Evolutionary conservation across 1,140 invertebrate genomes (phyloP), one percentile per base, ranked within the genome.

Genomic region (Ceratina calcarata): DNA sequence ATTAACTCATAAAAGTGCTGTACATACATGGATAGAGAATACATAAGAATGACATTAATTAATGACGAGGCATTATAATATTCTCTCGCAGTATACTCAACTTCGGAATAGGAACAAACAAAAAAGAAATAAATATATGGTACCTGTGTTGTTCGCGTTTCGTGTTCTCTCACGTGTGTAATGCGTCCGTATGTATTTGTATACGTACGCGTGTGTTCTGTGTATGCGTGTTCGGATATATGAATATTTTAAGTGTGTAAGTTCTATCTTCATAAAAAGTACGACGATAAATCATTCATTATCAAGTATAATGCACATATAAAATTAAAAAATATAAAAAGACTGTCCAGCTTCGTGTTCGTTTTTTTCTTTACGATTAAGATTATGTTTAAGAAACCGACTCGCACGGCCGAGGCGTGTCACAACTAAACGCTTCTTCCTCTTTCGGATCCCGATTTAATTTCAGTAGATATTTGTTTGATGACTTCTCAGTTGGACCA

Each of bases 261-360:
- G 91, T 71, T 80, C 65, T 61, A 45, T 24, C 60, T 75, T 66
- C 61, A 66, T 80, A 85, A 88, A 82, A 88, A 85, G 75, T 89
- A 90, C 89, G 89, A 83, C 87, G 89, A 91, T 86, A 87, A 88
- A 89, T 88, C 76, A 69, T 89, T 45, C 37, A 6, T 45, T 88
- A 89, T 92, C 87, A 87, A 90, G 90, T 90, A 90, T 87, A 89
- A 89, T 92, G 90, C 87, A 90, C 85, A 88, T 92, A 92, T 88
- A 92, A 92, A 92, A 91, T 91, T 90, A 92, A 91, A 92, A 92
- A 92, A 90, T 92, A 91, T 91, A 90, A 87, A 90, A 88, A 91
- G 90, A 88, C 74, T 84, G 80, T 89, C 69, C 70, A 84, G 79
- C 58, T 79, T 86, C 69, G 78, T 70, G 72, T 67, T 45, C 37